Evolutionary conservation across 2,113 vertebrate species (phyloP).

Genomic region (Hipposideros armiger): DNA sequence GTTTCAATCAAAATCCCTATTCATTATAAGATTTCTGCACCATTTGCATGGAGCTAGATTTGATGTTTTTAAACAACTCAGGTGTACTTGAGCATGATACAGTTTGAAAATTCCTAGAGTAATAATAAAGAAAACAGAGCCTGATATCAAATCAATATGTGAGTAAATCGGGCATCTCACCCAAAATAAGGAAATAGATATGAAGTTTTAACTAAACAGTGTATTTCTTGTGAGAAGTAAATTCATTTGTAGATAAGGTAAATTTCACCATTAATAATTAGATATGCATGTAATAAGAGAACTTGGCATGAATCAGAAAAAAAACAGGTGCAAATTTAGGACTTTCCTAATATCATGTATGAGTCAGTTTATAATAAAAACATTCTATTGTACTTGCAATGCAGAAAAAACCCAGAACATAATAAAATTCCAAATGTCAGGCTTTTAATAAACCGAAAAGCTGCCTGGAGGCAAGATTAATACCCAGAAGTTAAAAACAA

Average conservation of each 20-base stretch:
- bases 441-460: conserved; percentile 78
- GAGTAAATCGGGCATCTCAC: neutral
- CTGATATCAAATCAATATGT: neutral
- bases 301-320: neutral
- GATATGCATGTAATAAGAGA: neutral
- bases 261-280: neutral
- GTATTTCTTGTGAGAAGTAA: neutral
- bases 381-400: neutral
- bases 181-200: neutral
- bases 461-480: conserved; percentile 71
- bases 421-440: conserved; percentile 74
- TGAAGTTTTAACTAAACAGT: neutral
- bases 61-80: neutral
- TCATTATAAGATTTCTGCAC: neutral
- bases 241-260: neutral
- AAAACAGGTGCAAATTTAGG: neutral
- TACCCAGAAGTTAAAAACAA: conserved; percentile 71
- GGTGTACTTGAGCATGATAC: neutral
- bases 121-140: neutral
- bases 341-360: conserved; percentile 1
- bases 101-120: neutral
- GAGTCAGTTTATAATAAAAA: conserved; percentile 32
- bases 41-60: neutral
- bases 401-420: conserved; percentile 60
- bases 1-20: neutral